Conservation (phyloP, 2,888 invertebrate genomes). For the Macropis europaea region DNA sequence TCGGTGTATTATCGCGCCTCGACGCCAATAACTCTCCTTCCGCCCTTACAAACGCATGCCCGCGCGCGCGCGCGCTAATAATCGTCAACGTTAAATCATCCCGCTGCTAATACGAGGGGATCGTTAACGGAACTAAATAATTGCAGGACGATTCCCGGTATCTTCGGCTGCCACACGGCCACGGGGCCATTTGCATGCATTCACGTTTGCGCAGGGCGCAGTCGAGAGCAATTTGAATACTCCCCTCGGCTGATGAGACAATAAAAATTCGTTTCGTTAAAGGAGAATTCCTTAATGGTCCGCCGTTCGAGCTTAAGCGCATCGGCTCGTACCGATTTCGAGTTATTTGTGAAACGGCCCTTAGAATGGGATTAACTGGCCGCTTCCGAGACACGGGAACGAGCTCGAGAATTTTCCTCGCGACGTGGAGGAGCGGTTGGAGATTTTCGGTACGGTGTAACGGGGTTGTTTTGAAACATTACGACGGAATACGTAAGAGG, state of each 20-base stretch:
- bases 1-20: constrained; percentile 47
- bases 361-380: neutral
- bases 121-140: constrained; percentile 50
- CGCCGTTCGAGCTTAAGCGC: neutral
- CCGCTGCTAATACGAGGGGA: constrained; percentile 31
- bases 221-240: constrained; percentile 33
- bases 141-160: constrained; percentile 27
- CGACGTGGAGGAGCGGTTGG: no score
- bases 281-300: neutral
- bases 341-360: neutral
- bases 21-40: constrained; percentile 49
- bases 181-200: constrained; percentile 38
- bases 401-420: neutral
- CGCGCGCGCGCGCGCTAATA: constrained; percentile 32
- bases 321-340: neutral
- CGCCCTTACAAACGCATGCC: constrained; percentile 1
- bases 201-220: constrained; percentile 17
- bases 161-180: neutral
- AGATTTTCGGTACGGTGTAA: no score
- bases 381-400: neutral
- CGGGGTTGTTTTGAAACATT: no score
- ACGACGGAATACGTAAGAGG: no score
- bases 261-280: constrained; percentile 34
- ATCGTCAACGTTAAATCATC: constrained; percentile 40
- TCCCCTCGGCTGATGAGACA: constrained; percentile 11